Evolutionary conservation across 1,140 invertebrate species (phyloP).

Genomic region (Melanaphis sacchari): DNA sequence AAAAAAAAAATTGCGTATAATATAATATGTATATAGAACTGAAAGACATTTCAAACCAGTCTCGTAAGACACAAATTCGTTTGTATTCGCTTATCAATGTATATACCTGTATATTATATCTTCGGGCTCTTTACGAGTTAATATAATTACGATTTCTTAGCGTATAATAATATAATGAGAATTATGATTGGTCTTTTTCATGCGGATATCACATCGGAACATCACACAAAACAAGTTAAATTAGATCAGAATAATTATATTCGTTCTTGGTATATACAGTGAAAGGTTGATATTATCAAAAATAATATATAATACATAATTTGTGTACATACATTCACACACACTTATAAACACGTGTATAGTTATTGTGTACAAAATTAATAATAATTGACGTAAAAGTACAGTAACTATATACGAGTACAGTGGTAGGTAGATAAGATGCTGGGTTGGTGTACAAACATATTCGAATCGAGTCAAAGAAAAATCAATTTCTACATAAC

Average conservation of each 20-base stretch:
- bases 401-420: background rate
- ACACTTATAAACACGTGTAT: background rate
- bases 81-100: background rate
- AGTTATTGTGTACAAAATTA: background rate
- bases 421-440: background rate
- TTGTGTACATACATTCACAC: background rate
- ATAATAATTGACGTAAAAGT: background rate
- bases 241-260: constrained; percentile 40
- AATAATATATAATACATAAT: background rate
- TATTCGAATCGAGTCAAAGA: background rate
- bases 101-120: background rate
- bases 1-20: constrained; percentile 1
- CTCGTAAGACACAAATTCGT: background rate
- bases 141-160: constrained; percentile 18
- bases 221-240: background rate
- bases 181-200: constrained; percentile 29
- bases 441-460: background rate
- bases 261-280: background rate
- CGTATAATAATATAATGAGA: constrained; percentile 32
- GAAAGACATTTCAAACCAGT: background rate
- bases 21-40: background rate
- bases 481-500: constrained; percentile 35
- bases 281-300: constrained; percentile 40
- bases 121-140: background rate
- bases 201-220: background rate